Evolutionary conservation across 1,140 invertebrate genomes (phyloP).

Genomic region (Drosophila parabipectinata): DNA sequence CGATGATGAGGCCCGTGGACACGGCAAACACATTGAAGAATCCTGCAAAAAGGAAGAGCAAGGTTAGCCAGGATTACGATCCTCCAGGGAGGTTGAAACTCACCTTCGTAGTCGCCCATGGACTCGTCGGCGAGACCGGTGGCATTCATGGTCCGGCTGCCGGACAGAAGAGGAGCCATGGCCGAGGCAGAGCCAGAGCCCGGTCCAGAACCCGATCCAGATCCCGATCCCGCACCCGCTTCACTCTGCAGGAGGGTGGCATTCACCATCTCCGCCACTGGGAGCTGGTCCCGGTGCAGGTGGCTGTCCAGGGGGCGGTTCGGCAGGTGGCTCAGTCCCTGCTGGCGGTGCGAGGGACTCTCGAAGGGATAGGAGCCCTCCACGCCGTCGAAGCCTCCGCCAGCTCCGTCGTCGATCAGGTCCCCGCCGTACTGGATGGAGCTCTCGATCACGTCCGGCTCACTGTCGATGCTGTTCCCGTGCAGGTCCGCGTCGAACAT

Average conservation of each 20-base stretch:
- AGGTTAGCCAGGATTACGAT: not conserved
- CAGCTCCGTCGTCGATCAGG: constrained; percentile 76
- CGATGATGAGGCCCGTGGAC: constrained; percentile 69
- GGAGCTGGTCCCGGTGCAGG: constrained; percentile 72
- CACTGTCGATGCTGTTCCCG: constrained; percentile 53
- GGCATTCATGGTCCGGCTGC: constrained; percentile 45
- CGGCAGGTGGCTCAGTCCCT: constrained; percentile 16
- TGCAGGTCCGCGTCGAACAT: constrained; percentile 67
- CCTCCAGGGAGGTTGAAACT: constrained; percentile 18
- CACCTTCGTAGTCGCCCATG: constrained; percentile 55
- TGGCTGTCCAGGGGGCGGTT: constrained; percentile 40
- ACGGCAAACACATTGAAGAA: constrained; percentile 69
- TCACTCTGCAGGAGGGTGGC: constrained; percentile 53
- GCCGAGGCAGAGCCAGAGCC: constrained; percentile 40
- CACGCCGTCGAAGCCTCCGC: constrained; percentile 77
- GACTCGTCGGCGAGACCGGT: constrained; percentile 65
- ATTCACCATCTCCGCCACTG: constrained; percentile 64
- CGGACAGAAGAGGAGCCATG: constrained; percentile 58
- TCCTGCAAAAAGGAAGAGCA: constrained; percentile 21
- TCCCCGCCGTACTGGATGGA: constrained; percentile 82
- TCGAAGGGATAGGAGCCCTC: constrained; percentile 81
- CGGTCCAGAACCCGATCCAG: not conserved
- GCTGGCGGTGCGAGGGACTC: constrained; percentile 53
- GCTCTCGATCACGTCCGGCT: constrained; percentile 63
- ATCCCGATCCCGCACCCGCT: constrained; percentile 4